Base-by-base conservation (phyloP, 2,113 vertebrate species). In the Tyrannus savana region DNA sequence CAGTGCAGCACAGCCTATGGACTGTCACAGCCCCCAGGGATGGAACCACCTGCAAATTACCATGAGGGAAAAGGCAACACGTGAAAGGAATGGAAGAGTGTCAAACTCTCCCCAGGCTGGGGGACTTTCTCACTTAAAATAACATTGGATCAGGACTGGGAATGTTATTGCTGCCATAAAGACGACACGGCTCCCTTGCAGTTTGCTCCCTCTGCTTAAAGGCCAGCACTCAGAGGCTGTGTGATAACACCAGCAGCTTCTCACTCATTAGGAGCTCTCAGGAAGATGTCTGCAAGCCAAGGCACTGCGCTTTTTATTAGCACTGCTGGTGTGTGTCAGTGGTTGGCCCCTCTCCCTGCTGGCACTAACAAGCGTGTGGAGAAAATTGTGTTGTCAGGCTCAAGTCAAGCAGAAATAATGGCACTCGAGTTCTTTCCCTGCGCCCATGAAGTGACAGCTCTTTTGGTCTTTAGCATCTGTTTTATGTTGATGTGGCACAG, bases 321-420 rank as follows among this genome's bases (percentile, higher is more conserved):
- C 69, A 17, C 11, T 79, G 80, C 60, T 60, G 49, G 19, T 41
- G 10, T 22, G 47, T 89, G 67, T 74, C 90, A 60, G 72, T 74
- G 81, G 58, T 85, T 82, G 84, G 90, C 72, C 85, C 75, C 73
- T 84, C 53, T 75, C 95, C 92, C 53, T 35, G 58, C 17, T 14
- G 16, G 39, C 83, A 59, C 93, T 94, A 93, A 88, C 73, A 72
- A 93, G 93, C 27, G 8, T 12, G 44, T 44, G 58, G 66, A 81
- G 66, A 76, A 94, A 95, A 89, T 25, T 56, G 64, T 37, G 42
- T 69, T 90, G 66, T 92, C 67, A 83, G 68, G n/a, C 0, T 0
- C 56, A 55, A 94, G 49, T 84, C 89, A 84, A 85, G 85, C 94
- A 81, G 80, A 88, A 90, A 87, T 73, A 78, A 89, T 55, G 63